Base-by-base conservation (phyloP, 2,888 invertebrate genomes). In the Coleophora flavipennella region DNA sequence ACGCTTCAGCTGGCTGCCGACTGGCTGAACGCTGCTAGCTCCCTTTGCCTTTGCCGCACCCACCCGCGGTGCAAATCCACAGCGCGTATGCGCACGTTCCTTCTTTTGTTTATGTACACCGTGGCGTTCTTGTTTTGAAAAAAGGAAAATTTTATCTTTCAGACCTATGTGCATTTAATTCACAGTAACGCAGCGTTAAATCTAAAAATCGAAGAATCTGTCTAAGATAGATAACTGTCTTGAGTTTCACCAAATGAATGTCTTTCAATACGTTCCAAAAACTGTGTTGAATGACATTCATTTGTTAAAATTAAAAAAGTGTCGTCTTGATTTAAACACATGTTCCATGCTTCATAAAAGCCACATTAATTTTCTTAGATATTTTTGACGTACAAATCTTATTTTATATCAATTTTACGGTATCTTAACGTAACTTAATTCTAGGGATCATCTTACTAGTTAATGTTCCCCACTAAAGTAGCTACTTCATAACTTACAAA, bases 41-140 rank as follows among this genome's bases (percentile, higher is more conserved):
- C 59, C 64, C 72, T 78, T 77, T 74, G 73, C 69, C 68, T 75
- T 72, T 74, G 69, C 74, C 52, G 62, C 59, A 59, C 66, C 20
- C 6, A 6, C 20, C 20, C 3, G 6, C 20, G 57, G 59, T 54
- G 51, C 50, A 59, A 38, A 58, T 70, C 68, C 71, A 68, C 59
- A 65, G 57, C 51, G 55, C 68, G 58, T 67, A 56, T 63, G 56
- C 47, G 51, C 43, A 20, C 46, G 52, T 57, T 60, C 60, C 56
- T 58, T 59, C 67, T 70, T 73, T 75, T 71, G 69, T 77, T 73
- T 67, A 62, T 65, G 60, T 59, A 45, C 51, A 54, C 59, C 26
- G 33, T 41, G 50, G 36, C 44, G 40, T 46, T 49, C 42, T 40
- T 41, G 45, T 49, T 46, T 43, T 13, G 36, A 40, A 38, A 20